Percentiles rank a stretch among this genome's conserved stretches.
Conservation (phyloP, 2,888 invertebrate genomes). For the Prenolepis imparis region DNA sequence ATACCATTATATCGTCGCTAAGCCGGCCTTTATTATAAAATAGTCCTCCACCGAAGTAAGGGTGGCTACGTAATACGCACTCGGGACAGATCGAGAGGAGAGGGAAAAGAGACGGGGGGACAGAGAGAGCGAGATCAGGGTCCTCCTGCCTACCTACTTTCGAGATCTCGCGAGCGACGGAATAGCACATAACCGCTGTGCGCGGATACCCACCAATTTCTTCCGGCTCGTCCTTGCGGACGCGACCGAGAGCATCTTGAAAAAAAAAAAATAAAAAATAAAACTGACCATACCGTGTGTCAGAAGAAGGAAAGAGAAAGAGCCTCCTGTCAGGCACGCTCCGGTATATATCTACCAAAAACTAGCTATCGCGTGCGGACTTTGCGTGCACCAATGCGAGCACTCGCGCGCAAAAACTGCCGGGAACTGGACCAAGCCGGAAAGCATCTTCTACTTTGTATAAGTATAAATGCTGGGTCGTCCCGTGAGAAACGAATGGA, state of each 20-base stretch:
- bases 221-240: conserved; percentile 66
- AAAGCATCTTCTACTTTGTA: conserved; percentile 53
- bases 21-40: conserved; percentile 78
- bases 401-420: conserved; percentile 45
- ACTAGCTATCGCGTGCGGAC: conserved; percentile 44
- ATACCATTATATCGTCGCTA: conserved; percentile 80
- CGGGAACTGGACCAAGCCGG: conserved; percentile 57
- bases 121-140: background rate
- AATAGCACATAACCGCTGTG: conserved; percentile 37
- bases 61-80: conserved; percentile 63
- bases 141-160: conserved; percentile 43
- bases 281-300: conserved; percentile 51
- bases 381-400: conserved; percentile 36
- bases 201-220: conserved; percentile 68
- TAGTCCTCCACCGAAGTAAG: conserved; percentile 64
- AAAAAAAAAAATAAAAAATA: conserved; percentile 21
- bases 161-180: conserved; percentile 55
- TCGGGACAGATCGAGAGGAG: background rate
- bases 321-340: background rate
- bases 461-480: conserved; percentile 35
- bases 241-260: conserved; percentile 32
- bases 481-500: conserved; percentile 60
- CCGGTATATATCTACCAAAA: conserved; percentile 38
- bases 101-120: background rate
- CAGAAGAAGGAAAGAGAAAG: background rate